phyloP scores from a whole-genome alignment of 64 coral and sea anemone species.

The Astreopora myriophthalma region DNA sequence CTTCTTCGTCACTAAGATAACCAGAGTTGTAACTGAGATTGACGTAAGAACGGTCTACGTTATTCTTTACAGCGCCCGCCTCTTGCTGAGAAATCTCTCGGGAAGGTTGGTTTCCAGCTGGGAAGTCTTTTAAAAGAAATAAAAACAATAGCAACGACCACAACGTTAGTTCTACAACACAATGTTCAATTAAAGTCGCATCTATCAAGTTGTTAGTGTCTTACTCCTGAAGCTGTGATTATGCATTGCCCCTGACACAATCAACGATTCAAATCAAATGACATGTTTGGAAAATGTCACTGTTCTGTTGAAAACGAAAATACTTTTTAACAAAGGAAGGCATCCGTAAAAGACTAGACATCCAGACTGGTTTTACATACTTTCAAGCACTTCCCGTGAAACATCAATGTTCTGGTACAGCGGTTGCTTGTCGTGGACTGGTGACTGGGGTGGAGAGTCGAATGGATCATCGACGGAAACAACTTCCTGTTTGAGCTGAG shows the following conservation, averaged over 20 bases:
- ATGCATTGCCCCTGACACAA: no score
- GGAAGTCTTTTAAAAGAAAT: background rate
- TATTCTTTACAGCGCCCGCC: no score
- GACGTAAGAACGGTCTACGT: background rate
- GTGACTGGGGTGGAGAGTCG: background rate
- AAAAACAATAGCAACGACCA: background rate
- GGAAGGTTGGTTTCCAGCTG: background rate
- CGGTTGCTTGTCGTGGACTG: slow-evolving; percentile 26
- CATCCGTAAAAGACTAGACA: no score
- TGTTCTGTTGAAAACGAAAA: no score
- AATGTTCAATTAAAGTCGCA: no score
- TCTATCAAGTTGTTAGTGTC: no score
- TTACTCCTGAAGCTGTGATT: no score
- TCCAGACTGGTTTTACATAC: slow-evolving; percentile 1
- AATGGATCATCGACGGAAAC: slow-evolving; percentile 19
- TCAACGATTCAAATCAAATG: no score
- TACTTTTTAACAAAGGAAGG: no score
- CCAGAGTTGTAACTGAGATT: background rate
- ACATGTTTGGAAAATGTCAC: no score
- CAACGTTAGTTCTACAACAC: background rate
- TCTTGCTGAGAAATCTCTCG: slow-evolving; percentile 3
- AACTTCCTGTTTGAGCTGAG: slow-evolving; percentile 66
- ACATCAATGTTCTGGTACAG: slow-evolving; percentile 34
- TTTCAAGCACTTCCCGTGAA: background rate
- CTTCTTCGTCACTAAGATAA: background rate